Percentiles rank a stretch among this genome's conserved stretches.
Evolutionary conservation across 1,140 invertebrate species (phyloP).

Genomic region (Geopemphigus sp.): DNA sequence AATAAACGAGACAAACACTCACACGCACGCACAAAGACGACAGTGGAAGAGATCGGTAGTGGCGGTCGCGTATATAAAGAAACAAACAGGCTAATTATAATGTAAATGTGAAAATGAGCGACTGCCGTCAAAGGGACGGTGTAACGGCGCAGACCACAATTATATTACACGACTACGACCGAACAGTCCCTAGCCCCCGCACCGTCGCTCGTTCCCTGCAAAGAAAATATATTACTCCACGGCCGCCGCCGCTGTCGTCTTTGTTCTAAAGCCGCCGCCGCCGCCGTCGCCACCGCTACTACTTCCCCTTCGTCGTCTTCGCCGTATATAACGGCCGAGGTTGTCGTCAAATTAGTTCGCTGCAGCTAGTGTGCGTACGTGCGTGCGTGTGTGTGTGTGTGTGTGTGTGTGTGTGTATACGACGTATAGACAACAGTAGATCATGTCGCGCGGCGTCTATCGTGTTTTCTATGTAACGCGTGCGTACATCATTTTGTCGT

Average conservation of each 20-base stretch:
- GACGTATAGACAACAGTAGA: not conserved
- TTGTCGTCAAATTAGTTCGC: slow-evolving; percentile 40
- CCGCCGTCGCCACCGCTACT: not conserved
- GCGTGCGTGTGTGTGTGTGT: not conserved
- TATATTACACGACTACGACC: slow-evolving; percentile 28
- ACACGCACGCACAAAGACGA: not conserved
- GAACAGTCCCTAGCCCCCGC: not conserved
- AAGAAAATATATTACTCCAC: slow-evolving; percentile 24
- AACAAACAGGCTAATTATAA: slow-evolving; percentile 43
- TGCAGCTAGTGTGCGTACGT: not conserved
- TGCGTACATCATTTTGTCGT: slow-evolving; percentile 13
- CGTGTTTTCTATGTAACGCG: not conserved
- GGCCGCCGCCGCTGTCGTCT: not conserved
- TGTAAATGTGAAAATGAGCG: slow-evolving; percentile 43
- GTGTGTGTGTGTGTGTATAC: not conserved
- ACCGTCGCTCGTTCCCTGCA: not conserved
- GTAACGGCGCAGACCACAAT: too few relatives aligned
- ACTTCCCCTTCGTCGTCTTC: too few relatives aligned
- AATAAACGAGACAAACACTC: slow-evolving; percentile 6
- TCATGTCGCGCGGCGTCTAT: slow-evolving; percentile 14
- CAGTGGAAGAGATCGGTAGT: not conserved
- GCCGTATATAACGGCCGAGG: not conserved
- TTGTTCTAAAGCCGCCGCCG: slow-evolving; percentile 33
- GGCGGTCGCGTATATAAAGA: slow-evolving; percentile 5
- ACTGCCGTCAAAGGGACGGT: slow-evolving; percentile 40